These are phyloP conservation scores for Enteromius mattozi DNA, from an alignment of 2,797 vertebrate species.

Conservation along the genomic window DNA sequence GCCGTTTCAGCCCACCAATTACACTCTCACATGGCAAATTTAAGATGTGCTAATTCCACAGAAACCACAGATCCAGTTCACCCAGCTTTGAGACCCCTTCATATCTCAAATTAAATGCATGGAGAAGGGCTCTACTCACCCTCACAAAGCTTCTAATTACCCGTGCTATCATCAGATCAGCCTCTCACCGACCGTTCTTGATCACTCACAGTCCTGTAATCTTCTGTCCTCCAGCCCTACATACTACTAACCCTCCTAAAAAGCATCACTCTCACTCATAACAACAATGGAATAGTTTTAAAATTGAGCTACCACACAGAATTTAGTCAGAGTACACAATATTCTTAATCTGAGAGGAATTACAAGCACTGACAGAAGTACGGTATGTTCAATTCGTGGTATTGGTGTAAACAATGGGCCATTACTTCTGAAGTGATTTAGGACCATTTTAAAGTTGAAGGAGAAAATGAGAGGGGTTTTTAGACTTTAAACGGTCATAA, in stretches of 20 bases:
- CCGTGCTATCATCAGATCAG: slow-evolving; percentile 23
- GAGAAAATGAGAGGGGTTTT: too few relatives aligned
- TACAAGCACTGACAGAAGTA: not conserved
- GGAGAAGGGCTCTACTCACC: slow-evolving; percentile 28
- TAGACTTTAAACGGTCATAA: too few relatives aligned
- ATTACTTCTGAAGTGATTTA: too few relatives aligned
- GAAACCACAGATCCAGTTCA: slow-evolving; percentile 19
- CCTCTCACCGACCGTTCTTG: not conserved
- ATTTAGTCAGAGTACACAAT: not conserved
- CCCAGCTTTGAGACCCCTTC: slow-evolving; percentile 1
- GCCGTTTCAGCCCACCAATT: slow-evolving; percentile 12
- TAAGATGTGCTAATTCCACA: slow-evolving; percentile 37
- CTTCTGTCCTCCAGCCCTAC: not conserved
- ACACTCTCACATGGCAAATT: slow-evolving; percentile 17
- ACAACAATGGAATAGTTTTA: slow-evolving; percentile 8
- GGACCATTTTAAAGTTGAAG: too few relatives aligned
- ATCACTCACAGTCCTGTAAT: slow-evolving; percentile 40
- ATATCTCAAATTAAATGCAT: slow-evolving; percentile 31
- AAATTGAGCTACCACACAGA: not conserved
- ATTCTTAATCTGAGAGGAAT: not conserved
- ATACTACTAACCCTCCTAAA: not conserved
- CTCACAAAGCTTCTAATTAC: slow-evolving; percentile 42
- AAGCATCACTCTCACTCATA: not conserved
- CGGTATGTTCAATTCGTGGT: not conserved
- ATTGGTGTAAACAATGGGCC: too few relatives aligned